A percentile compares a stretch with the other conserved stretches of the same genome.
Evolutionary conservation across 2,797 vertebrate species (phyloP).

Genomic region (Petrocephalus sullivani): DNA sequence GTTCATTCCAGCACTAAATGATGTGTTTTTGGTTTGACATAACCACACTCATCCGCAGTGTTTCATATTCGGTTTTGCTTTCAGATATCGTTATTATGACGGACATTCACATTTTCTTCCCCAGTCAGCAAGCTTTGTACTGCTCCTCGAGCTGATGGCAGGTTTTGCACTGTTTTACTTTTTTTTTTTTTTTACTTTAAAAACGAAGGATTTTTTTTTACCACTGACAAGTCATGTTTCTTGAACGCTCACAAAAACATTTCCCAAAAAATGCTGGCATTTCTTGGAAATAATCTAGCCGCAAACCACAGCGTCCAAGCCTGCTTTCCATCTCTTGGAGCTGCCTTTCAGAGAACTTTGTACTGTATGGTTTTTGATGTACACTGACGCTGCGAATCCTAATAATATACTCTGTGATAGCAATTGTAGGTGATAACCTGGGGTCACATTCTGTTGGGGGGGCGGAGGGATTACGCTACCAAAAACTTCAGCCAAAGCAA

Average conservation of each 20-base stretch:
- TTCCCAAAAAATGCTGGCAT: conserved; percentile 7
- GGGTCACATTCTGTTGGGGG: too few relatives aligned
- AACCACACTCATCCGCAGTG: neutral
- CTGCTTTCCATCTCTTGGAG: neutral
- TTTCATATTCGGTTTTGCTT: conserved; percentile 10
- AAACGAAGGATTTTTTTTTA: neutral
- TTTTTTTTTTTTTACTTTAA: neutral
- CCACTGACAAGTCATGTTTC: neutral
- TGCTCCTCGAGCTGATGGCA: neutral
- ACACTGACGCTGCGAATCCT: neutral
- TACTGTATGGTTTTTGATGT: neutral
- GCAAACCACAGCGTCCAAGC: neutral
- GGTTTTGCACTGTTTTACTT: neutral
- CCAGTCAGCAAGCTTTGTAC: neutral
- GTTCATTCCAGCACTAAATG: conserved; percentile 17
- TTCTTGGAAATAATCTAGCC: conserved; percentile 10
- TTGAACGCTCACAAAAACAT: neutral
- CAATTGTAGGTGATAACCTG: too few relatives aligned
- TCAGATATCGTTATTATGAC: neutral
- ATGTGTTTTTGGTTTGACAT: conserved; percentile 23
- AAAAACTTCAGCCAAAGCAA: too few relatives aligned
- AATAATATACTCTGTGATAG: neutral
- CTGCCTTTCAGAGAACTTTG: neutral
- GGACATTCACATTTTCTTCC: neutral
- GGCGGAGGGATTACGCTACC: too few relatives aligned